Base-by-base conservation (phyloP, 1,140 invertebrate genomes). In the Aradophagus sp. region DNA sequence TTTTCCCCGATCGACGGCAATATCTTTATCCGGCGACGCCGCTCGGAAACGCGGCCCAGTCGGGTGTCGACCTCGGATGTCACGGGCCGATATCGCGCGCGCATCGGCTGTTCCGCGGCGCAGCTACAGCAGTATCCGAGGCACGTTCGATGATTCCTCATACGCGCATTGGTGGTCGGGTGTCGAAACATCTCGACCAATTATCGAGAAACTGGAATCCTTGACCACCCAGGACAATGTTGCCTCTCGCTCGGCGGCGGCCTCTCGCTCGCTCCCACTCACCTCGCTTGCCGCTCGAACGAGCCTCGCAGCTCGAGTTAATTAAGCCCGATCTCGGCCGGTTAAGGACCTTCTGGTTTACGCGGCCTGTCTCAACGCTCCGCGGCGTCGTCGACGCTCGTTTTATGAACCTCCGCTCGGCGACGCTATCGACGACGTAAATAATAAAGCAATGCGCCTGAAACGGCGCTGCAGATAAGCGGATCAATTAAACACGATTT, bases 111-210 rank as follows among this genome's bases (percentile, higher is more conserved):
- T 69, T 65, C 45, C 59, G 38, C 50, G 41, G 45, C 58, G 58
- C 45, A 56, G 50, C 44, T 53, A 68, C 58, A 72, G 62, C 58
- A 45, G 62, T 59, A 68, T 61, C 62, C 47, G 55, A 67, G 55
- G 29, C 67, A 47, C 68, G 23, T 68, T 71, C 55, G 62, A 74
- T 72, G 73, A 82, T 82, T 80, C 75, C 73, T 81, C 61, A 80
- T 80, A 83, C 65, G 79, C 69, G 77, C 71, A 76, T 75, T 74
- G 76, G 80, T 82, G 82, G 81, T 81, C 80, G 83, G 83, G 84
- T 86, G 83, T 86, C 80, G 84, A 85, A 85, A 86, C 84, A 86
- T 82, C 83, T 85, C 83, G 83, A 84, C 83, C 84, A 86, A 84
- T 86, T 86, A 86, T 86, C 81, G 81, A 83, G 83, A 84, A 86